Evolutionary conservation across 2,888 invertebrate species (phyloP).

Genomic region (Drosophila cognata): DNA sequence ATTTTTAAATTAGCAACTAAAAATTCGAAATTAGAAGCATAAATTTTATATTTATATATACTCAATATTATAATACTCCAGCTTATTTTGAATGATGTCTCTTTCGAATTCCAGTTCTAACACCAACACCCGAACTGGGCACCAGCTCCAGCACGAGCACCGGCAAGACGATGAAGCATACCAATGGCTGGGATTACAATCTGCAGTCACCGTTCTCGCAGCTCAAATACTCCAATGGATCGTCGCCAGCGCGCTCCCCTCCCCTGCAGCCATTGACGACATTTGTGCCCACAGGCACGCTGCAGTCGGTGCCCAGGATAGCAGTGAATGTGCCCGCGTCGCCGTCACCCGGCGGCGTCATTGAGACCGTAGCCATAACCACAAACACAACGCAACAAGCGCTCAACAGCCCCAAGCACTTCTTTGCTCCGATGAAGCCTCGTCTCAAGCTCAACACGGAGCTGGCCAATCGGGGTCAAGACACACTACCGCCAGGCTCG

Average conservation of each 20-base stretch:
- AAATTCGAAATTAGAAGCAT: neutral
- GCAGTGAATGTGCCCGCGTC: conserved; percentile 51
- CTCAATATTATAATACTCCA: neutral
- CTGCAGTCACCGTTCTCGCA: conserved; percentile 82
- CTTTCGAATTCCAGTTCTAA: conserved; percentile 35
- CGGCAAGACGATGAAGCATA: conserved; percentile 80
- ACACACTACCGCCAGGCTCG: conserved; percentile 63
- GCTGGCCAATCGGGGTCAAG: conserved; percentile 73
- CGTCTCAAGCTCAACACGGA: conserved; percentile 82
- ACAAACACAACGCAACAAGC: conserved; percentile 71
- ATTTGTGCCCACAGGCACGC: conserved; percentile 71
- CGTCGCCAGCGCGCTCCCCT: conserved; percentile 67
- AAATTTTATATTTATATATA: neutral
- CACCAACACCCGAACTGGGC: conserved; percentile 74
- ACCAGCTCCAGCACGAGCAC: conserved; percentile 79
- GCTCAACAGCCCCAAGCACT: conserved; percentile 84
- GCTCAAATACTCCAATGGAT: conserved; percentile 69
- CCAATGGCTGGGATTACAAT: conserved; percentile 85
- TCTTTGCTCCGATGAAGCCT: conserved; percentile 85
- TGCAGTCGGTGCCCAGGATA: conserved; percentile 66
- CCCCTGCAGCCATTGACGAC: conserved; percentile 70
- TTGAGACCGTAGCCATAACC: conserved; percentile 80
- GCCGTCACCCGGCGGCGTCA: conserved; percentile 23
- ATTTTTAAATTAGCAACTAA: neutral
- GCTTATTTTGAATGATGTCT: neutral